Evolutionary conservation across 2,797 vertebrate genomes (phyloP).

Genomic region (Melopsittacus undulatus): DNA sequence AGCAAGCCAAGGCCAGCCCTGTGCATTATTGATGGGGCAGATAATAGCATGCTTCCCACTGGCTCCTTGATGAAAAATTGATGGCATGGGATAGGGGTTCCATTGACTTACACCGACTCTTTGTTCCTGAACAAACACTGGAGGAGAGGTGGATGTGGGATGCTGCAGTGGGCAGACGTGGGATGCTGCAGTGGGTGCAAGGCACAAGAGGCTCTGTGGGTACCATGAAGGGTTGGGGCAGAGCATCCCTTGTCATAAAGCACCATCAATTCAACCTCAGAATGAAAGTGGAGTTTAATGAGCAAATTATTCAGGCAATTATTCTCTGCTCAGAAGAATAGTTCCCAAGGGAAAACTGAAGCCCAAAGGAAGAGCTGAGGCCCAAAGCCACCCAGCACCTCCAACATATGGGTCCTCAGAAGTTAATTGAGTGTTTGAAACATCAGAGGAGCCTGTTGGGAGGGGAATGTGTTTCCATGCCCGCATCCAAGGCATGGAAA

Average conservation of each 20-base stretch:
- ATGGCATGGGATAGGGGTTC: slow-evolving; percentile 20
- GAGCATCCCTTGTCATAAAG: neutral
- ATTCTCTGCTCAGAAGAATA: neutral
- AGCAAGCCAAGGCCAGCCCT: neutral
- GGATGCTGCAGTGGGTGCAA: fast-evolving
- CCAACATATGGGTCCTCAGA: neutral
- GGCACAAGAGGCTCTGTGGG: neutral
- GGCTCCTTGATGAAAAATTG: slow-evolving; percentile 76
- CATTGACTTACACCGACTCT: neutral
- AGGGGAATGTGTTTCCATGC: neutral
- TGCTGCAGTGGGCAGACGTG: fast-evolving
- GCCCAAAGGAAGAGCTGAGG: neutral
- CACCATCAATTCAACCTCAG: neutral
- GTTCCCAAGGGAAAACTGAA: neutral
- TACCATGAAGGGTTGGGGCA: too few species aligned
- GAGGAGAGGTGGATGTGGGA: neutral
- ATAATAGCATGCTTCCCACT: slow-evolving; percentile 63
- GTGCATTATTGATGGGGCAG: slow-evolving; percentile 71
- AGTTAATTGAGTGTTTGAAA: neutral
- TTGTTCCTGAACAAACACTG: neutral
- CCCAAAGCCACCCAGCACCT: neutral
- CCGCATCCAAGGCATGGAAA: neutral
- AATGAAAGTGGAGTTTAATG: neutral
- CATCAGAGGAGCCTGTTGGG: neutral
- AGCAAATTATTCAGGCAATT: neutral